Conservation (phyloP, 2,888 invertebrate genomes). For the Dryocosmus kuriphilus region DNA sequence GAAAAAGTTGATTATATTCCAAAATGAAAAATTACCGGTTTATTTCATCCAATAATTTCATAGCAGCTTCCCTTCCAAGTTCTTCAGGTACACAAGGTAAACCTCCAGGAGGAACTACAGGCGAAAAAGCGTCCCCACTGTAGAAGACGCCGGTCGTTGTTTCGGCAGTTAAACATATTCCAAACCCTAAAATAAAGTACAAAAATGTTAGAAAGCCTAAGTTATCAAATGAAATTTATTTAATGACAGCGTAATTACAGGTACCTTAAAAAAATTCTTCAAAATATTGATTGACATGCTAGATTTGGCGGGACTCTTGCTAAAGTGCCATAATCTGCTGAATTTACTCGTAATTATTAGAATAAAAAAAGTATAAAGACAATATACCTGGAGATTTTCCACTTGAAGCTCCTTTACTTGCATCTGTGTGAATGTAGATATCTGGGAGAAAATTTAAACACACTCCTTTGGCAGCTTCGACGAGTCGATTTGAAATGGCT, state of each 20-base stretch:
- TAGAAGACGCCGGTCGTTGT: slow-evolving; percentile 90
- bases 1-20: neutral
- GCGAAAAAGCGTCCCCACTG: slow-evolving; percentile 76
- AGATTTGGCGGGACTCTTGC: too few relatives aligned
- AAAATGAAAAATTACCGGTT: slow-evolving; percentile 76
- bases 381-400: slow-evolving; percentile 88
- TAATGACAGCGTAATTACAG: too few relatives aligned
- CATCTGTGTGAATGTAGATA: slow-evolving; percentile 96
- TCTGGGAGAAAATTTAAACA: slow-evolving; percentile 95
- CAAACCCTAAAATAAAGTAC: slow-evolving; percentile 83
- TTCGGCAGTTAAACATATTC: slow-evolving; percentile 93
- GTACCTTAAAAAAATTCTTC: too few relatives aligned
- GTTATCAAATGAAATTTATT: neutral
- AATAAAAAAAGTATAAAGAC: slow-evolving; percentile 13
- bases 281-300: too few relatives aligned
- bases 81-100: slow-evolving; percentile 92
- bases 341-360: too few relatives aligned
- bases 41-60: slow-evolving; percentile 92
- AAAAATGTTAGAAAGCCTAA: neutral
- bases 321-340: too few relatives aligned
- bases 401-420: slow-evolving; percentile 90
- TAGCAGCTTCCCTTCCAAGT: slow-evolving; percentile 90
- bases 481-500: slow-evolving; percentile 93
- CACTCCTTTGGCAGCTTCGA: slow-evolving; percentile 94
- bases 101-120: slow-evolving; percentile 70